A percentile compares a stretch with the other conserved stretches of the same genome.
phyloP scores from a whole-genome alignment of 2,888 invertebrate species.

The Suillia variegata region DNA sequence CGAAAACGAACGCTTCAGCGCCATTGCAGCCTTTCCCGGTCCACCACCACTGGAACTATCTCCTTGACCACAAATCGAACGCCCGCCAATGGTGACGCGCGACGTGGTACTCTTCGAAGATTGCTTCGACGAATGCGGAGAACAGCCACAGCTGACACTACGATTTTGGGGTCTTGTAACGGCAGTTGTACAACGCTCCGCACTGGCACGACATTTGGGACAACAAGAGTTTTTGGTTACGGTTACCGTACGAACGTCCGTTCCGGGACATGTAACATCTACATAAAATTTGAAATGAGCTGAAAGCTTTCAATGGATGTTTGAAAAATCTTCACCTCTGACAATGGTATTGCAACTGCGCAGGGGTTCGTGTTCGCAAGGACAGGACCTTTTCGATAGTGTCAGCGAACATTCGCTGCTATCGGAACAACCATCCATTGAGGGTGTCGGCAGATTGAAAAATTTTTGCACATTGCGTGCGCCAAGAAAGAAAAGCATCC shows the following conservation, averaged over 20 bases:
- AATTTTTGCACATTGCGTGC: constrained; percentile 27
- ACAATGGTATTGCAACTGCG: constrained; percentile 12
- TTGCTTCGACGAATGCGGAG: constrained; percentile 9
- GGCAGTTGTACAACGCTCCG: too few species aligned
- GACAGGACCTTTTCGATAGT: background rate
- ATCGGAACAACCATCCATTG: constrained; percentile 7
- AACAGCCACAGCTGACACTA: too few species aligned
- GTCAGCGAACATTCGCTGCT: constrained; percentile 21
- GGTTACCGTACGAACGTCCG: constrained; percentile 13
- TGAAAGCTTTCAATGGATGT: too few species aligned
- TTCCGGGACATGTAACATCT: too few species aligned
- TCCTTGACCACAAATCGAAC: too few species aligned
- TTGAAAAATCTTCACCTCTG: too few species aligned
- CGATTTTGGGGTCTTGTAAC: too few species aligned
- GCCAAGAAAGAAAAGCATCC: constrained; percentile 40
- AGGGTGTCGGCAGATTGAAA: constrained; percentile 22
- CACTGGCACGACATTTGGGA: too few species aligned
- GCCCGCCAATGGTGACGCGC: too few species aligned
- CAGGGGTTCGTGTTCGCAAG: constrained; percentile 7
- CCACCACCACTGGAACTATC: too few species aligned
- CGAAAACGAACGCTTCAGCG: constrained; percentile 37
- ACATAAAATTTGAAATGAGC: too few species aligned
- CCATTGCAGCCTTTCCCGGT: too few species aligned
- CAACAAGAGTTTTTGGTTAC: constrained; percentile 16
- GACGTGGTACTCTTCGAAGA: constrained; percentile 3